Evolutionary conservation across 37 sponge, comb jelly and placozoan genomes (phyloP), one percentile per base, ranked within the genome.

Genomic region (Halichondria panicea): DNA sequence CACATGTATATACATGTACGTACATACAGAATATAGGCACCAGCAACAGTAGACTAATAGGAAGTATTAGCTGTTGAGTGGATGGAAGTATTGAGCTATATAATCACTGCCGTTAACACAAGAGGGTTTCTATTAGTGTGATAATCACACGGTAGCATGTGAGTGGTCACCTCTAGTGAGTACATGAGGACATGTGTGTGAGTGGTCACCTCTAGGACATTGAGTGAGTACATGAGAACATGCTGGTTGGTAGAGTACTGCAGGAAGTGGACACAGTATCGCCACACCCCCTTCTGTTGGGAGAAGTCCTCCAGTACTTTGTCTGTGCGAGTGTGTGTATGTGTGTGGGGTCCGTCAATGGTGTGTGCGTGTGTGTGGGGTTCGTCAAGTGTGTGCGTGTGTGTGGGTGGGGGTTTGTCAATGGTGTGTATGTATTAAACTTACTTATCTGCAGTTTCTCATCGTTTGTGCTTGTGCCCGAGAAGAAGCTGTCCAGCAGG

Each of bases 121-220:
- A n/a, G n/a, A n/a, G n/a, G n/a, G n/a, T n/a, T n/a, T n/a, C n/a
- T n/a, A n/a, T n/a, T n/a, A n/a, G n/a, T n/a, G n/a, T n/a, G n/a
- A n/a, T n/a, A n/a, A n/a, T n/a, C n/a, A n/a, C n/a, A n/a, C n/a
- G n/a, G n/a, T n/a, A n/a, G n/a, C n/a, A n/a, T n/a, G n/a, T n/a
- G n/a, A n/a, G n/a, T n/a, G n/a, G n/a, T n/a, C n/a, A n/a, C n/a
- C n/a, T n/a, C n/a, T n/a, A n/a, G n/a, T n/a, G n/a, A n/a, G n/a
- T n/a, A n/a, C n/a, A n/a, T n/a, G n/a, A n/a, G n/a, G n/a, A n/a
- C n/a, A n/a, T n/a, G n/a, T n/a, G n/a, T n/a, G n/a, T n/a, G n/a
- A n/a, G n/a, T n/a, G n/a, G n/a, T n/a, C n/a, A n/a, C 91, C 85
- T 94, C 95, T 15, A 91, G 46, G 30, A 88, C 71, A 56, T 88